These are phyloP conservation scores for Campylomormyrus numenius DNA, from an alignment of 2,113 vertebrate species.

Conservation along the genomic window DNA sequence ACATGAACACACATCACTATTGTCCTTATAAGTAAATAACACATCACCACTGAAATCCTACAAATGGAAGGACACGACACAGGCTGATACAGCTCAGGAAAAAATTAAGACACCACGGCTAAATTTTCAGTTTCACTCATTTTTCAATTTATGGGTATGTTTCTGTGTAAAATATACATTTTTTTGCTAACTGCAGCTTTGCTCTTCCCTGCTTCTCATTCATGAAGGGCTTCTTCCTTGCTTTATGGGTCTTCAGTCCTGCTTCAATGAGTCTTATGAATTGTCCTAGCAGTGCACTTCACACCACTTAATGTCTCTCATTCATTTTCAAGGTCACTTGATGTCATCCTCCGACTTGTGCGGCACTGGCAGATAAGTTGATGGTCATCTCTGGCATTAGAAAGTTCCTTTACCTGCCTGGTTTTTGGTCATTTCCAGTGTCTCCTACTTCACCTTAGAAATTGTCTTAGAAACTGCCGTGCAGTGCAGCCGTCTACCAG, in stretches of 20 bases:
- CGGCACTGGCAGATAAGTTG: background rate
- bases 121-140: background rate
- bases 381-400: background rate
- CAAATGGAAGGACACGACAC: background rate
- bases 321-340: background rate
- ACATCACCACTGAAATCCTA: background rate
- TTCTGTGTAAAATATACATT: too few relatives aligned
- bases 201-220: too few relatives aligned
- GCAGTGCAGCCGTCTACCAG: background rate
- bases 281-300: background rate
- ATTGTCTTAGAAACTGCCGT: background rate
- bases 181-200: too few relatives aligned
- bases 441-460: background rate
- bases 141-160: background rate
- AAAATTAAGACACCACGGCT: background rate
- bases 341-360: background rate
- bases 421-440: background rate
- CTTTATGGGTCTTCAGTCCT: background rate
- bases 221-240: too few relatives aligned
- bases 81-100: background rate
- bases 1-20: background rate
- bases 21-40: background rate
- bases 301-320: background rate
- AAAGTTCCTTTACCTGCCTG: background rate
- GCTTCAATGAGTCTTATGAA: background rate